These are phyloP conservation scores for Drosophila athabasca DNA, from an alignment of 1,140 invertebrate species.

Conservation along the genomic window DNA sequence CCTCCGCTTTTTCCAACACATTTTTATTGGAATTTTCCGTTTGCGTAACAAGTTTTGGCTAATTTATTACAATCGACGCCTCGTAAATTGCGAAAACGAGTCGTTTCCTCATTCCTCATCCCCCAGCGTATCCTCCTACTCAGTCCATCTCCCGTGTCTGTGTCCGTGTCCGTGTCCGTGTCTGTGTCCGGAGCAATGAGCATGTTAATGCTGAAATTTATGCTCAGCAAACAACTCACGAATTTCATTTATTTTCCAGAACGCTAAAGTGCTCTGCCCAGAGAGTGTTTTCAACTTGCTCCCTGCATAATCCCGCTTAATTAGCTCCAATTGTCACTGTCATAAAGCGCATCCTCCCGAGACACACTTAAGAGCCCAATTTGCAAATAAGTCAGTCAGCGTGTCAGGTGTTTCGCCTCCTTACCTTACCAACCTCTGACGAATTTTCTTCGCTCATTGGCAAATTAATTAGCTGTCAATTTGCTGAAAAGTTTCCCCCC, in stretches of 20 bases:
- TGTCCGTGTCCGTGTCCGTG: constrained; percentile 15
- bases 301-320: constrained; percentile 58
- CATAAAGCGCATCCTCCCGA: constrained; percentile 61
- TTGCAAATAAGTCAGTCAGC: constrained; percentile 34
- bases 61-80: constrained; percentile 63
- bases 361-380: constrained; percentile 54
- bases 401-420: constrained; percentile 29
- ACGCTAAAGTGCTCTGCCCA: background rate
- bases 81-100: constrained; percentile 58
- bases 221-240: constrained; percentile 60
- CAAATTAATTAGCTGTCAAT: constrained; percentile 77
- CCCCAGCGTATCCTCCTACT: background rate
- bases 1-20: constrained; percentile 59
- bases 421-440: constrained; percentile 16
- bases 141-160: constrained; percentile 1
- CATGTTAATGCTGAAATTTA: constrained; percentile 66
- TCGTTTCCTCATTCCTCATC: background rate
- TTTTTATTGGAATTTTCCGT: constrained; percentile 72
- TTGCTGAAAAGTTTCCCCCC: constrained; percentile 55
- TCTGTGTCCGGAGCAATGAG: constrained; percentile 54
- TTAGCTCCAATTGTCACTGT: constrained; percentile 67
- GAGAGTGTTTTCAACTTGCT: constrained; percentile 23
- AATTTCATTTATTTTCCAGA: constrained; percentile 64
- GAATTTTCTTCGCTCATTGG: constrained; percentile 51
- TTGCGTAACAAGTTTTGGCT: constrained; percentile 68